Evolutionary conservation across 1,140 invertebrate genomes (phyloP).

Genomic region (Aleiodes sp.): DNA sequence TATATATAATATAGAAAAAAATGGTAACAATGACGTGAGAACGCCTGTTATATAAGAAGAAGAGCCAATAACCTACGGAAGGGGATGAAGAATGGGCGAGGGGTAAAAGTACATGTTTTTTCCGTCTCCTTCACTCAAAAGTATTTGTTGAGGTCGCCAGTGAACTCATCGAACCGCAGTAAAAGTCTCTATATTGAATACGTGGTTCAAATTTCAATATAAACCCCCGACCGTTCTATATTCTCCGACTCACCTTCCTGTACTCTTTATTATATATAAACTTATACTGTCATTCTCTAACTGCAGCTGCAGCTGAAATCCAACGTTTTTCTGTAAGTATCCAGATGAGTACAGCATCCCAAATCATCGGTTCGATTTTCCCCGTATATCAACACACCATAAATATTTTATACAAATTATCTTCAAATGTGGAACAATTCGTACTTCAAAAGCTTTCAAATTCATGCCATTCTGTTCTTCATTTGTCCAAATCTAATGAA

Average conservation of each 20-base stretch:
- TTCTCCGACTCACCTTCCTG: neutral
- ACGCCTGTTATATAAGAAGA: neutral
- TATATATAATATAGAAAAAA: neutral
- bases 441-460: too few species aligned
- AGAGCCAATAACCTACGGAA: neutral
- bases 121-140: neutral
- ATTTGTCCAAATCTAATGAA: too few species aligned
- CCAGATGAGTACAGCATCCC: neutral
- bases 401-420: too few species aligned
- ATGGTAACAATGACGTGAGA: neutral
- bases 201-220: conserved; percentile 27
- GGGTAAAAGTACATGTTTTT: neutral
- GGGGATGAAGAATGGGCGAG: neutral
- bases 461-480: too few species aligned
- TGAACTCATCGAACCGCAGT: conserved; percentile 10
- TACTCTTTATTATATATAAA: conserved; percentile 1
- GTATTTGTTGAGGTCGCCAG: conserved; percentile 27
- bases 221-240: neutral
- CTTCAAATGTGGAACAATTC: too few species aligned
- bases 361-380: too few species aligned
- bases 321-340: neutral
- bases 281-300: neutral
- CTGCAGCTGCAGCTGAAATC: neutral
- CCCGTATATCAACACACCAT: too few species aligned
- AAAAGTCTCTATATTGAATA: conserved; percentile 31